Conservation (phyloP, 2,797 vertebrate genomes). For the Poeciliopsis presidionis region DNA sequence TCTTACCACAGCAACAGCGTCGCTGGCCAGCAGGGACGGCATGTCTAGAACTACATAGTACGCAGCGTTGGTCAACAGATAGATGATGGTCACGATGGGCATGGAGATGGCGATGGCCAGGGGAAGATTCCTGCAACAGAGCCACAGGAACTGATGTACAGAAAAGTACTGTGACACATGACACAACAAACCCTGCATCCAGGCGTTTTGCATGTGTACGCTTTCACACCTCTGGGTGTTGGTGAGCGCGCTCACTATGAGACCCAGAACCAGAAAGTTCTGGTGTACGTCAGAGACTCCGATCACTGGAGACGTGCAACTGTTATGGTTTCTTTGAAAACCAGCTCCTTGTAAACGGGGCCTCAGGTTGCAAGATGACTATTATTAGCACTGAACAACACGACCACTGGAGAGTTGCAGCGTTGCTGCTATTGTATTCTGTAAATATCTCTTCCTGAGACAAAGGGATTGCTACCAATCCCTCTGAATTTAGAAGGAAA, state of each 20-base stretch:
- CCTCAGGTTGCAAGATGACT: background rate
- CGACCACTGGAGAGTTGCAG: background rate
- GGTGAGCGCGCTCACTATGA: background rate
- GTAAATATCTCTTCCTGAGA: background rate
- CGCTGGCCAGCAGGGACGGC: slow-evolving; percentile 83
- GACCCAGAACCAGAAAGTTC: background rate
- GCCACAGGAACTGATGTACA: background rate
- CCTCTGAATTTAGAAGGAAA: background rate
- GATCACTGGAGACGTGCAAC: no score
- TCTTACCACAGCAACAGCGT: slow-evolving; percentile 87
- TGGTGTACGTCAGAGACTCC: background rate
- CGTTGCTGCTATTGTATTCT: background rate
- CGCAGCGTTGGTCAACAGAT: slow-evolving; percentile 86
- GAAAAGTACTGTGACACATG: background rate
- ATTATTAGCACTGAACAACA: background rate
- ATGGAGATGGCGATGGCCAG: slow-evolving; percentile 87
- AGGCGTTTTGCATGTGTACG: background rate
- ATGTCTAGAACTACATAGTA: slow-evolving; percentile 88
- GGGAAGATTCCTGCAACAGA: slow-evolving; percentile 83
- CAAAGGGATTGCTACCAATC: background rate
- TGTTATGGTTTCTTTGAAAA: no score
- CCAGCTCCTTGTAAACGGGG: background rate
- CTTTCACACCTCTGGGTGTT: background rate
- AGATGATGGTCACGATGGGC: slow-evolving; percentile 86
- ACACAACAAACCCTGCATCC: background rate